Percentiles rank a stretch among this genome's conserved stretches.
Conservation (phyloP, 2,797 vertebrate species). For the Clarias laeviceps region DNA sequence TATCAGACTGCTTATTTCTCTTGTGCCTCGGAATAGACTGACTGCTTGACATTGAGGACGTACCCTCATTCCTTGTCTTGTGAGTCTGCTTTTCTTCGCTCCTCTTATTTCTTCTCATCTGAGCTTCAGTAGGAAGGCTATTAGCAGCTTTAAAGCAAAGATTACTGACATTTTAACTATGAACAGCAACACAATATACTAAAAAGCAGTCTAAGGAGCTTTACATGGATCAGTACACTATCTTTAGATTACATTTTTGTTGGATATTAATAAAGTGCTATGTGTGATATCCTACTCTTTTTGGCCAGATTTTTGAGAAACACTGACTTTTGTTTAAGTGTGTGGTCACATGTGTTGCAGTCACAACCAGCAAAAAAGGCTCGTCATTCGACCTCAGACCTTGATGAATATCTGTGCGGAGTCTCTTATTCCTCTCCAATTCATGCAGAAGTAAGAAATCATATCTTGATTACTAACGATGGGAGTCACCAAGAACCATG, state of each 20-base stretch:
- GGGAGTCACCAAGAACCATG: no score
- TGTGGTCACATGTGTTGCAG: not conserved
- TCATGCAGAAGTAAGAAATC: not conserved
- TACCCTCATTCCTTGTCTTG: conserved; percentile 54
- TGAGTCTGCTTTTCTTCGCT: conserved; percentile 47
- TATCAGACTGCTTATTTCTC: conserved; percentile 11
- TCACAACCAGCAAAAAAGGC: not conserved
- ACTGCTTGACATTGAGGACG: conserved; percentile 4
- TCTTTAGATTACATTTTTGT: not conserved
- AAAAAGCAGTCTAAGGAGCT: not conserved
- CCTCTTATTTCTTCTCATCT: conserved; percentile 47
- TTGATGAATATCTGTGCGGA: not conserved
- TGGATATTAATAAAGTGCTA: not conserved
- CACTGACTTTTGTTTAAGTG: not conserved
- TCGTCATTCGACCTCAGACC: not conserved
- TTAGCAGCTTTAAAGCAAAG: conserved; percentile 39
- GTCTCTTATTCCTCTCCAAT: not conserved
- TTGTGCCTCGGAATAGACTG: conserved; percentile 23
- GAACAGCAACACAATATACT: not conserved
- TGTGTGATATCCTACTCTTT: not conserved
- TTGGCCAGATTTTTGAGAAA: not conserved
- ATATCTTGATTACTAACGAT: not conserved
- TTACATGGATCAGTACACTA: not conserved
- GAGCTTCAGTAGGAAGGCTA: conserved; percentile 30
- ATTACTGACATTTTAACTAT: conserved; percentile 66